Evolutionary conservation across 2,113 vertebrate genomes (phyloP).

Genomic region (Dipodomys stephensi): DNA sequence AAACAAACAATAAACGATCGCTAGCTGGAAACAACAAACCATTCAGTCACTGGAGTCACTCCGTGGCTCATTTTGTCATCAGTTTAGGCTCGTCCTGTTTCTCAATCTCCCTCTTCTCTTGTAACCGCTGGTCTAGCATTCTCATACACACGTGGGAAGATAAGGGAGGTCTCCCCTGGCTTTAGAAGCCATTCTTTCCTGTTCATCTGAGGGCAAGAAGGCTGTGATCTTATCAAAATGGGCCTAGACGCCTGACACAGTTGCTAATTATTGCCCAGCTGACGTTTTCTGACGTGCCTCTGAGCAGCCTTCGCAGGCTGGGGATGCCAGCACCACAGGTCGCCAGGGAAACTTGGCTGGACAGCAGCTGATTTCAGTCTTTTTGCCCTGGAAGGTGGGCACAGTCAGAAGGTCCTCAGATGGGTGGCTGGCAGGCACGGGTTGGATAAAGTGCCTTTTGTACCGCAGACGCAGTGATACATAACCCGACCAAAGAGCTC

Average conservation of each 20-base stretch:
- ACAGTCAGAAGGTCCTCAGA: neutral
- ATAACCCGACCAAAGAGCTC: neutral
- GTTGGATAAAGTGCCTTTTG: neutral
- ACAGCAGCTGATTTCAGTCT: neutral
- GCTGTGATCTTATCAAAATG: conserved; percentile 56
- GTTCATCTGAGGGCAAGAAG: conserved; percentile 22
- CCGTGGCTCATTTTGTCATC: no score
- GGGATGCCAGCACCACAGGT: conserved; percentile 31
- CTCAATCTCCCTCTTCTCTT: neutral
- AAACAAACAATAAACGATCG: neutral
- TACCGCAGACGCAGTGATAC: neutral
- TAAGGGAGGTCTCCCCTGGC: neutral
- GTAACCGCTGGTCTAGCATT: neutral
- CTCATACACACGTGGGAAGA: neutral
- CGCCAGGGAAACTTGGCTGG: conserved; percentile 72
- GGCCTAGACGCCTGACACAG: conserved; percentile 48
- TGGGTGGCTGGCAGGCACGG: neutral
- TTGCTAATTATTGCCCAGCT: conserved; percentile 70
- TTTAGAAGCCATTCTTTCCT: conserved; percentile 40
- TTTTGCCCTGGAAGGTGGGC: neutral
- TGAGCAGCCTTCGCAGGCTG: neutral
- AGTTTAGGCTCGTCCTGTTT: neutral
- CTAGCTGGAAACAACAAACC: neutral
- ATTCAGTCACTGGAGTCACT: neutral
- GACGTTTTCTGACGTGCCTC: conserved; percentile 53